These are phyloP conservation scores for Brevimyrus niger DNA, from an alignment of 2,113 vertebrate species.

Conservation along the genomic window DNA sequence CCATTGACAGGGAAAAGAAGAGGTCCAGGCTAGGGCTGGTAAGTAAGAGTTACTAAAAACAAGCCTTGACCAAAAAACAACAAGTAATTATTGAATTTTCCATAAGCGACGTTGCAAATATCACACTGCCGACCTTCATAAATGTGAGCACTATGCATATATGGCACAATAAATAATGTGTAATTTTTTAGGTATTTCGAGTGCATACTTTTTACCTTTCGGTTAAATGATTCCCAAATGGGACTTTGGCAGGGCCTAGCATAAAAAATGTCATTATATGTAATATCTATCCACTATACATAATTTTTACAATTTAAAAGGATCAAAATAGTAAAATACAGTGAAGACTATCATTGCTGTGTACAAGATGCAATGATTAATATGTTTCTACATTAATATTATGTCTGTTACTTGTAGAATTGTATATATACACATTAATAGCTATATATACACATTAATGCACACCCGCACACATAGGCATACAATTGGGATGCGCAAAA, in stretches of 20 bases:
- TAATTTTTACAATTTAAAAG: not conserved
- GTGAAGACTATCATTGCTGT: not conserved
- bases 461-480: not conserved
- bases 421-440: not conserved
- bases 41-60: conserved; percentile 20
- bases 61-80: not conserved
- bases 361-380: not conserved
- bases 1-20: conserved; percentile 36
- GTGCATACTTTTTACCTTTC: not conserved
- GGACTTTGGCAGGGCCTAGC: not conserved
- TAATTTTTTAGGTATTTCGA: not conserved
- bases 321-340: not conserved
- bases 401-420: not conserved
- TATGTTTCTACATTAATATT: not conserved
- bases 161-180: not conserved
- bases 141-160: not conserved
- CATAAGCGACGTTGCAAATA: not conserved
- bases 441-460: not conserved
- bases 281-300: not conserved
- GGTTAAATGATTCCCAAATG: not conserved
- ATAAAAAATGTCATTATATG: not conserved
- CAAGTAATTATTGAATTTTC: not conserved
- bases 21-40: conserved; percentile 32
- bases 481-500: not conserved
- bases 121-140: not conserved